Base-by-base conservation (phyloP, 2,888 invertebrate species). In the Philaethria dido region DNA sequence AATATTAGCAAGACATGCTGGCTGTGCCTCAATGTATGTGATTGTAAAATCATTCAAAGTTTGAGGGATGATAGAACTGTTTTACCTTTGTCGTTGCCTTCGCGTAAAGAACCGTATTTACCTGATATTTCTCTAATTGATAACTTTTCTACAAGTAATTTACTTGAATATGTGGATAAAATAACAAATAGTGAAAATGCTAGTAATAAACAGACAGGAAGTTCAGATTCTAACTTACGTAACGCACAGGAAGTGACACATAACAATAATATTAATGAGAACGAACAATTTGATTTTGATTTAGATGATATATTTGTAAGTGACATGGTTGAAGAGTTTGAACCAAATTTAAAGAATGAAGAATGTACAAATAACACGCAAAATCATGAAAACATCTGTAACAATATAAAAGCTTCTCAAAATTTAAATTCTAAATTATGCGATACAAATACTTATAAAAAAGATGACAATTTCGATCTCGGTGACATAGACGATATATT, bases 401-500 rank as follows among this genome's bases (percentile, higher is more conserved):
- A 33, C 9, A 33, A 29, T 11, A n/a, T 5, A 3, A 33, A 18
- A 11, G 13, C 5, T 11, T 4, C 16, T 52, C 29, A 45, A 83
- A 83, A 70, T 79, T 82, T 68, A 84, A 85, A 76, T 83, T 85
- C 62, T 72, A 76, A 65, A 72, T 61, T 67, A 13, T 71, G 67
- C 4, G 25, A 52, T 69, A 69, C 50, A 59, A 67, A 42, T 70
- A 57, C 18, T 48, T n/a, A 39, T 45, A 60, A 63, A 36, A 69
- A 73, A 9, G 82, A 85, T 69, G 80, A 75, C 61, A 87, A 89
- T 73, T 92, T 92, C 57, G 89, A 93, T 76, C 77, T 92, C 13
- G 91, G 91, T 36, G 84, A 92, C 70, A 79, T 85, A 42, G 85
- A 86, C 60, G 87, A 86, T 62, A 87, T 93, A 74, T 88, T 89